Evolutionary conservation across 2,113 vertebrate genomes (phyloP), one percentile per base, ranked within the genome.

Genomic region (Leucopsar rothschildi): DNA sequence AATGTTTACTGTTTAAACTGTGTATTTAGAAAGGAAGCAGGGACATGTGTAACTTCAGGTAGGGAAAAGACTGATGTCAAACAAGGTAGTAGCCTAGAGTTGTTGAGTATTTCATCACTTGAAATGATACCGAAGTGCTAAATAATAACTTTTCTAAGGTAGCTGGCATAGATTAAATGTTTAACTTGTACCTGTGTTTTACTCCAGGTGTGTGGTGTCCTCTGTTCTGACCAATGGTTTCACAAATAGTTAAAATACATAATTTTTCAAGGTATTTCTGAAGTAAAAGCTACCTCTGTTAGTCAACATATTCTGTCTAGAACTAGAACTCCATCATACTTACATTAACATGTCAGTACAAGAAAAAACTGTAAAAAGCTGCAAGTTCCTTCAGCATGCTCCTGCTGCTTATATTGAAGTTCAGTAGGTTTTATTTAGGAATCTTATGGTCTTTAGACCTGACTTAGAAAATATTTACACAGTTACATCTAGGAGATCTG

Each of bases 201-300:
- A 56, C 14, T 83, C 22, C 8, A 24, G 27, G n/a, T 61, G 27
- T 79, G 19, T 79, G 29, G n/a, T 27, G 63, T 80, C 25, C 25
- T 87, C 35, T 42, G 17, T 88, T 94, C 59, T 87, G 42, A 80
- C 29, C 27, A 47, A 1, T 6, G 25, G 24, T 40, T 96, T 91
- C 52, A 55, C n/a, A 80, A 59, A 27, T n/a, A 24, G 31, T 83
- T 68, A 59, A 90, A 92, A 69, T 35, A 69, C 0, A 1, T 44
- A 3, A 19, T 73, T 88, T 81, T 82, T 56, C 56, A 73, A 52
- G 35, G 17, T 73, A 39, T 7, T 78, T 88, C 81, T 88, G 21
- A 89, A 90, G 64, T 69, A 57, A 87, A 90, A 95, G 44, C 95
- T 96, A 94, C 88, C 88, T 96, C 94, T 78, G 5, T 78, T 70